Base-by-base conservation (phyloP, 2,797 vertebrate genomes). In the Sparidentex hasta region DNA sequence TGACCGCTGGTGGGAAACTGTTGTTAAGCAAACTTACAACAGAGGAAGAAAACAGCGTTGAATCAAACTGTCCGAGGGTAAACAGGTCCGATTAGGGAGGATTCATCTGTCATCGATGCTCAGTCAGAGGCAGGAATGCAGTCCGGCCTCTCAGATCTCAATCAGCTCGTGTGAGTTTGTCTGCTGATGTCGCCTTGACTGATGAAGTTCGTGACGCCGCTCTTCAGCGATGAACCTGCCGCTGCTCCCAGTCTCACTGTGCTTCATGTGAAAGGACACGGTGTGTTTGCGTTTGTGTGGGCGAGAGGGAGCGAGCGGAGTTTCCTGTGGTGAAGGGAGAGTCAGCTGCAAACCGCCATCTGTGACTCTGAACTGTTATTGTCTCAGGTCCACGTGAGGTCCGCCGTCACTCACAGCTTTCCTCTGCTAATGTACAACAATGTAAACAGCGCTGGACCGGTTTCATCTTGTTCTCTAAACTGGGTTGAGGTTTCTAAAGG, bases 351-450 rank as follows among this genome's bases (percentile, higher is more conserved):
- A 14, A 5, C 2, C 11, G 29, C 46, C 61, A 51, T 21, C 29
- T 56, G 25, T 20, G 8, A 18, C 27, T 62, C 13, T 20, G 38
- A 48, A 3, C 52, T 69, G 57, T 64, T 47, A 20, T n/a, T 29
- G 25, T 44, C n/a, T 38, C 13, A 1, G 25, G 25, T 6, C 61
- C 20, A 4, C 38, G 47, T 13, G 41, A n/a, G 46, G 58, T 43
- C 58, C 65, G 55, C 57, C 62, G 63, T 48, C 0, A 14, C 23
- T 7, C 21, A 0, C 11, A 58, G 59, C 70, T 48, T 25, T 21
- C 54, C 11, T 72, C 47, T 29, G 81, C 70, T 84, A 86, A 84
- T 84, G 78, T 59, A 77, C 63, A 23, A 55, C 55, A 46, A 25
- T 33, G 27, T 80, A 80, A 87, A 84, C 87, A 85, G 0, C 38